These are phyloP conservation scores for Drosophila kohkoa DNA, from an alignment of 1,140 invertebrate genomes.

Conservation along the genomic window DNA sequence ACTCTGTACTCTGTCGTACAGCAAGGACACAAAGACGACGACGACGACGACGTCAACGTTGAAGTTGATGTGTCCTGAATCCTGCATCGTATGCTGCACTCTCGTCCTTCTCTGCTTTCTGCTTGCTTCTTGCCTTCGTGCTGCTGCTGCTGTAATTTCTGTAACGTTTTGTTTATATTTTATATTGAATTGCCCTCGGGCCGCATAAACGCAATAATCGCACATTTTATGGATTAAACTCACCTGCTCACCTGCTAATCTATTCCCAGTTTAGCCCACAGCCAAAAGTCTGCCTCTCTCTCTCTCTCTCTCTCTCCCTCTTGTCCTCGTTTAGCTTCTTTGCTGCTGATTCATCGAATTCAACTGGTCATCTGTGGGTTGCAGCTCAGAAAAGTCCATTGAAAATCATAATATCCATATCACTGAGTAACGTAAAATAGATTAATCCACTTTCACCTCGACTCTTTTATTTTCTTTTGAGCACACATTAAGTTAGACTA, in stretches of 20 bases:
- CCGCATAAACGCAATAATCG: constrained; percentile 82
- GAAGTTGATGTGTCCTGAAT: not conserved
- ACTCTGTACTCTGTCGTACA: not conserved
- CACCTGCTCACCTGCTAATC: constrained; percentile 76
- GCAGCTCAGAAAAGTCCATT: no score
- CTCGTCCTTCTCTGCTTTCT: not conserved
- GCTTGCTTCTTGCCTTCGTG: constrained; percentile 40
- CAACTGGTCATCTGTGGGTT: not conserved
- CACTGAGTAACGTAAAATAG: no score
- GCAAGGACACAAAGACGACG: constrained; percentile 26
- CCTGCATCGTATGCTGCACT: constrained; percentile 8
- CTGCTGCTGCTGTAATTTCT: constrained; percentile 67
- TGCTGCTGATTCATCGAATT: not conserved
- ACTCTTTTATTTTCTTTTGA: no score
- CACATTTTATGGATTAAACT: constrained; percentile 84
- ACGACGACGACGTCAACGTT: not conserved
- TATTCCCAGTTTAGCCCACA: constrained; percentile 48
- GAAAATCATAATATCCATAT: no score
- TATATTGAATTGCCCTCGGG: constrained; percentile 75
- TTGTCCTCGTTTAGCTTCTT: no score
- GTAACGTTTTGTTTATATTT: constrained; percentile 83
- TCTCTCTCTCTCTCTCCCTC: not conserved
- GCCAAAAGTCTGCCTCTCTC: constrained; percentile 17
- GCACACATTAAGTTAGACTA: no score
- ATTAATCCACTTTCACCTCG: no score